Conservation (phyloP, 2,113 vertebrate genomes). For the Fregata magnificens region DNA sequence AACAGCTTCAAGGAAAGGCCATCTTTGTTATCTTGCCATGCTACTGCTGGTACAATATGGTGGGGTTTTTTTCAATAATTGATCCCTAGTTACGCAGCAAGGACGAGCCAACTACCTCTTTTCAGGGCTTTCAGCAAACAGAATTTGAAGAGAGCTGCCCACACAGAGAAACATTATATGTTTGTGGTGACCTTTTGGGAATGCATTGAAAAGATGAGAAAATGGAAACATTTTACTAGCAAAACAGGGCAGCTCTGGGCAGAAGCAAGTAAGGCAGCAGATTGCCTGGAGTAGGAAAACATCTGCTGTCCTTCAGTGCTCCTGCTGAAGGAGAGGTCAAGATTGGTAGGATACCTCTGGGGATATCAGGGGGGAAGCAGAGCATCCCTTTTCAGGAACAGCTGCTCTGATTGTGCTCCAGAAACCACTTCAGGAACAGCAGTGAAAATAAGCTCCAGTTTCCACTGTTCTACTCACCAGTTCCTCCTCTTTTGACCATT, state of each 20-base stretch:
- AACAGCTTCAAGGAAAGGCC: neutral
- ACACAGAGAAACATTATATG: neutral
- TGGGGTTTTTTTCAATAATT: neutral
- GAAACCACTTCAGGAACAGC: neutral
- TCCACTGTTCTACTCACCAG: accelerated
- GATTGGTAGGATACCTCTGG: neutral
- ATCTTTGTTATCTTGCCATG: neutral
- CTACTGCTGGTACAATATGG: neutral
- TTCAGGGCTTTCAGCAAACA: neutral
- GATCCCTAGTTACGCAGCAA: neutral
- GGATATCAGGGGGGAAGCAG: neutral
- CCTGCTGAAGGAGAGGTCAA: neutral
- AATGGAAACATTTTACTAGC: neutral
- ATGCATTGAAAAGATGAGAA: neutral
- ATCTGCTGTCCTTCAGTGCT: neutral
- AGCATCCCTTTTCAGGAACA: neutral
- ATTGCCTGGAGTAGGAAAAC: neutral
- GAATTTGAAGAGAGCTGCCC: neutral
- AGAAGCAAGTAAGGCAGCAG: neutral
- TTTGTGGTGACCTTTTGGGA: neutral
- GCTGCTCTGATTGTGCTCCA: neutral
- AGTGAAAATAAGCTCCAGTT: neutral
- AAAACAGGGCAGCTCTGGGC: neutral
- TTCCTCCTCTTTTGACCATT: neutral
- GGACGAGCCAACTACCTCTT: neutral